Base-by-base conservation (phyloP, 1,140 invertebrate genomes). In the Myzus persicae region DNA sequence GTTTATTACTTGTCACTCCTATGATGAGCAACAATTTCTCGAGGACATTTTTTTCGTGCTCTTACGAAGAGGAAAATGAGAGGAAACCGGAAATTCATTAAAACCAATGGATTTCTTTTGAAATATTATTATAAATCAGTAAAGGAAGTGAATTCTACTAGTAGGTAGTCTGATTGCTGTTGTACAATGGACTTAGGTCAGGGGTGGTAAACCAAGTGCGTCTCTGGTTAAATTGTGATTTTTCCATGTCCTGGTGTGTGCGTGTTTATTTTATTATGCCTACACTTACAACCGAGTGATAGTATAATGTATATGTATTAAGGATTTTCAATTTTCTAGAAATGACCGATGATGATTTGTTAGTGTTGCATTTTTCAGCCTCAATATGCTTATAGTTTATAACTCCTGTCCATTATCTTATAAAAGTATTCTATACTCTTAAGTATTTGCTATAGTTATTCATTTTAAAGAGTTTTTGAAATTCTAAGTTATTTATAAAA, bases 1-100 rank as follows among this genome's bases (percentile, higher is more conserved):
- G 42, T 14, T 67, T 59, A 67, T 42, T 42, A 90, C 51, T 4
- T 38, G 88, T 54, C 88, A 51, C 46, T 51, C 26, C 89, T 26
- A 67, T 42, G 89, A 90, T 90, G 89, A 90, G 89, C 54, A 67
- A 90, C 51, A 46, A 90, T 90, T 67, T 90, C 40, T 90, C 51
- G 51, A 8, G 38, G 54, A 67, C 40, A 89, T 89, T 51, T 51
- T 89, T n/a, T 89, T 51, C 36, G 26, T 42, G 20, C 26, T 20
- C 5, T 38, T 54, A 42, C 6, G 51, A 42, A 90, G 88, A 38
- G 38, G 46, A 36, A n/a, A n/a, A n/a, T n/a, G n/a, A n/a, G n/a
- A 38, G 87, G 54, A 54, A 54, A 89, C 14, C 26, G 51, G 2
- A 67, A 67, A 90, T 90, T 90, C 51, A 90, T 90, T 90, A 90